Base-by-base conservation (phyloP, 2,797 vertebrate species). In the Heliangelus exortis region DNA sequence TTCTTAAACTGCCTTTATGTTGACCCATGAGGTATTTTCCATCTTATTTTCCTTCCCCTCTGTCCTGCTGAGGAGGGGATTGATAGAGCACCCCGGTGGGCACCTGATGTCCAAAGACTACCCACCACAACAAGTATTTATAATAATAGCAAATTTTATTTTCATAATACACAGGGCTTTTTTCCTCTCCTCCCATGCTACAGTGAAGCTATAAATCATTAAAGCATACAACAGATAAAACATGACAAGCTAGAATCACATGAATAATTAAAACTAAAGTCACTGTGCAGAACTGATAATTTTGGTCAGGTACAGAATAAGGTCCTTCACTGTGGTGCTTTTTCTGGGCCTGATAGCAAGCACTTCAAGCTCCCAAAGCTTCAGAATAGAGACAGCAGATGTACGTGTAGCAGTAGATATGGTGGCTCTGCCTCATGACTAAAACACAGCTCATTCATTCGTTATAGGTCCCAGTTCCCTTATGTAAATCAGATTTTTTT, bases 161-260 rank as follows among this genome's bases (percentile, higher is more conserved):
- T 96, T 82, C 47, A 41, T 71, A 20, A 28, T 84, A 58, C 76
- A 77, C 39, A 76, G 68, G 92, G 83, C 57, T 66, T 92, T 93
- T 39, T 77, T 88, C 63, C 17, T 65, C 29, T 19, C 50, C 74
- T 95, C 41, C 53, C 14, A 72, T 92, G 69, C 89, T 92, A 66
- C 69, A 72, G 58, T 80, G 73, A 82, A 73, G 34, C 69, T 39
- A 94, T 95, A 96, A 96, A 96, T 94, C 94, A 92, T 96, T 95
- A 88, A 97, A 96, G 94, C 55, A 66, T 85, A 89, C 95, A 96
- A 92, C 89, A 47, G 13, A 95, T 93, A 96, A 93, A 96, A 95
- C 88, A 96, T 88, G 87, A 93, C 93, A 93, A 87, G 89, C 54
- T 94, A 68, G 69, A 92, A 77, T 84, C 91, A 88, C 71, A 91